Evolutionary conservation across 1,140 invertebrate species (phyloP).

Genomic region (Aphelinus certus): DNA sequence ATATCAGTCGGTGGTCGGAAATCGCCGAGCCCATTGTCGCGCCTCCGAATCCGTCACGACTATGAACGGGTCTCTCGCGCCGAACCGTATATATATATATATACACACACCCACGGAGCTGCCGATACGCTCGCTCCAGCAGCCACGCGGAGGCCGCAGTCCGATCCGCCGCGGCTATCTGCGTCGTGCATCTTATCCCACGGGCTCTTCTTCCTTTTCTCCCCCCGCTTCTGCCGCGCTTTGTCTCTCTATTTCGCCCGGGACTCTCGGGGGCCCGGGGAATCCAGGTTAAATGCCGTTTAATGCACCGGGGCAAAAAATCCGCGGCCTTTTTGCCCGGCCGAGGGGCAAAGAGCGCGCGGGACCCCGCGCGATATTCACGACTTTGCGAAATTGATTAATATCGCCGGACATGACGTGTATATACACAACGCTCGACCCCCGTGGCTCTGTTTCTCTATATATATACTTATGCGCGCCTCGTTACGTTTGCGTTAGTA

Average conservation of each 20-base stretch:
- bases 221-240: neutral
- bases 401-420: no score
- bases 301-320: neutral
- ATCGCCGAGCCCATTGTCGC: no score
- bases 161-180: constrained; percentile 44
- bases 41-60: no score
- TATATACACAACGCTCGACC: no score
- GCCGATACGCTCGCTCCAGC: constrained; percentile 16
- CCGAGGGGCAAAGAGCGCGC: no score
- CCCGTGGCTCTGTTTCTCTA: no score
- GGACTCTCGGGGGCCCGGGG: neutral
- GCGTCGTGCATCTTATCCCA: constrained; percentile 60
- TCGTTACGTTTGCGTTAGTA: no score
- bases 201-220: constrained; percentile 38
- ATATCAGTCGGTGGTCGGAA: no score
- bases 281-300: neutral
- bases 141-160: constrained; percentile 29
- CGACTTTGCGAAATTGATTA: no score
- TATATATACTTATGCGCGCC: no score
- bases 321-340: no score
- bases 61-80: neutral
- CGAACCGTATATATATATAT: constrained; percentile 34
- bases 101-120: constrained; percentile 14
- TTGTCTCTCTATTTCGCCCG: constrained; percentile 32
- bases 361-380: no score